phyloP scores from a whole-genome alignment of 2,113 vertebrate species.

The Mus spicilegus region DNA sequence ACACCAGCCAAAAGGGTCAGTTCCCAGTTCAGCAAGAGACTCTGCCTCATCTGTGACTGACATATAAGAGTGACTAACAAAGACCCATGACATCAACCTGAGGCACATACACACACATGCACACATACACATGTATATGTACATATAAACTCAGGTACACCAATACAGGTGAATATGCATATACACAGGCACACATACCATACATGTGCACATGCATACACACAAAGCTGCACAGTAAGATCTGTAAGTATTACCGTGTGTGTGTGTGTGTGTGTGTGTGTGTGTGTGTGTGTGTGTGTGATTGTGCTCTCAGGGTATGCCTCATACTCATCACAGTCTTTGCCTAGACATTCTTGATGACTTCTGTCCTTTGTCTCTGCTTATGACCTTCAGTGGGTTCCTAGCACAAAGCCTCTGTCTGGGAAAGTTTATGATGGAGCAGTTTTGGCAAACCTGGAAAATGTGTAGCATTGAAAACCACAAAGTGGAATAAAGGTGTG shows the following conservation, averaged over 20 bases:
- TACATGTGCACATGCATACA: background rate
- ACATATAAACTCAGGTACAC: background rate
- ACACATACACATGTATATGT: background rate
- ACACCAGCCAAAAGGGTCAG: background rate
- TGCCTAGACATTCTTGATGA: background rate
- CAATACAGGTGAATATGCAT: too few species aligned
- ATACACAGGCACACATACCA: background rate
- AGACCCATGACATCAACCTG: background rate
- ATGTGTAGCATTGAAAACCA: slow-evolving; percentile 39
- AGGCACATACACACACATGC: background rate
- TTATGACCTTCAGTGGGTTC: background rate
- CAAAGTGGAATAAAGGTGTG: background rate
- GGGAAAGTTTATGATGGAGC: slow-evolving; percentile 46
- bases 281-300: background rate
- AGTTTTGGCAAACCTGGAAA: slow-evolving; percentile 69
- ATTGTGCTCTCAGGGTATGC: background rate
- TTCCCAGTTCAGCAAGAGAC: too few species aligned
- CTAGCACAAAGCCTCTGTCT: background rate
- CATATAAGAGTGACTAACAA: too few species aligned
- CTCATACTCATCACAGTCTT: background rate
- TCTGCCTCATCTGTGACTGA: too few species aligned
- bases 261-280: background rate
- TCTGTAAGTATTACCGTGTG: background rate
- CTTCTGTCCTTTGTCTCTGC: background rate
- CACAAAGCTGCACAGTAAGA: background rate